phyloP scores from a whole-genome alignment of 1,140 invertebrate species.

The Euwallacea fornicatus region DNA sequence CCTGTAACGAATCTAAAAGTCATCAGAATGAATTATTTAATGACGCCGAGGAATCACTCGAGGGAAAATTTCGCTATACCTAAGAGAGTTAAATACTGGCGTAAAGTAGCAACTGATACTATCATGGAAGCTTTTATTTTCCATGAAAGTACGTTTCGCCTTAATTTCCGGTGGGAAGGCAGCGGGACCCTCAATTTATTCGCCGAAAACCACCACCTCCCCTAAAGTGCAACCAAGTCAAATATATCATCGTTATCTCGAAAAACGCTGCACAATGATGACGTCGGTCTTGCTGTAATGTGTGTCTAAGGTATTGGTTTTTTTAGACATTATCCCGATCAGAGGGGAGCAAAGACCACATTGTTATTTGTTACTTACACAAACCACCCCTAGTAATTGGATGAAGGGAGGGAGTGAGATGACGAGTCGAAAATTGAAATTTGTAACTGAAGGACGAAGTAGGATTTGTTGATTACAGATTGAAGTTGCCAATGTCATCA shows the following conservation, averaged over 20 bases:
- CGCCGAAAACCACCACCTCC: neutral
- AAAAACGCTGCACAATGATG: slow-evolving; percentile 25
- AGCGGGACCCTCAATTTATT: neutral
- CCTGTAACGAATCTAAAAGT: slow-evolving; percentile 9
- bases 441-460: no score
- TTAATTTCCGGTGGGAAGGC: slow-evolving; percentile 28
- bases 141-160: slow-evolving; percentile 1
- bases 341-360: slow-evolving; percentile 17
- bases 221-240: slow-evolving; percentile 20
- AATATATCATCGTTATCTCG: slow-evolving; percentile 33
- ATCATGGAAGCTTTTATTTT: neutral
- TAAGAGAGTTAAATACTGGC: no score
- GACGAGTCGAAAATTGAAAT: no score
- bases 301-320: slow-evolving; percentile 31
- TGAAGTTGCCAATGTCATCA: no score
- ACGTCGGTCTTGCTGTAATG: slow-evolving; percentile 16
- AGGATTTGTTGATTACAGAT: no score
- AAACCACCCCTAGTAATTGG: slow-evolving; percentile 27
- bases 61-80: neutral
- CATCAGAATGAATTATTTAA: slow-evolving; percentile 15
- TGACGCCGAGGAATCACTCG: neutral
- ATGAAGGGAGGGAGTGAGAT: no score
- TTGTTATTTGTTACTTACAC: slow-evolving; percentile 33
- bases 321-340: slow-evolving; percentile 9
- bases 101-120: neutral